Evolutionary conservation across 2,888 invertebrate species (phyloP), one percentile per base, ranked within the genome.

Genomic region (Cephus pulcher): DNA sequence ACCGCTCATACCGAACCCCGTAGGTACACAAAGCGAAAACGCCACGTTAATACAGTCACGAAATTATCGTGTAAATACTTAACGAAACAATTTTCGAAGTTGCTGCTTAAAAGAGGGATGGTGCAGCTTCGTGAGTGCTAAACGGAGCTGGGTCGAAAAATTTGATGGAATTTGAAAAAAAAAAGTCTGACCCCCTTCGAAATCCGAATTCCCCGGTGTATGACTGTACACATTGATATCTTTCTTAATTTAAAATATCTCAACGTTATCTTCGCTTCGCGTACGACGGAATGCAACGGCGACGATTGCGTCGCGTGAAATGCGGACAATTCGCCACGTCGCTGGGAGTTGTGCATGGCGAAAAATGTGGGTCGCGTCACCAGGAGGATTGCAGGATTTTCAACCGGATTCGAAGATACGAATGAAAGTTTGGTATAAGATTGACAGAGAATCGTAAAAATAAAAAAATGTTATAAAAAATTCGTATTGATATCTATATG

Each of bases 331-430:
- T 23, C 56, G 56, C 56, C 23, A 56, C 56, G 80, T 80, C 80
- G 74, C 35, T 75, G 82, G 79, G 84, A 85, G 82, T 56, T 76
- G 76, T 76, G 78, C 77, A 33, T 79, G 69, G 78, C 78, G 79
- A 84, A 82, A 84, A 84, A 84, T 82, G 83, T 82, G 80, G 75
- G 77, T 78, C 78, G 81, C 79, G 80, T 74, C 75, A 73, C 80
- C 73, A 70, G 68, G 69, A 69, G 73, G 76, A 77, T 71, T 32
- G n/a, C 37, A 68, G 68, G 69, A 37, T 56, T 56, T 56, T 56
- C 56, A 15, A 32, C 4, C 32, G 71, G 71, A 34, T 71, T 34
- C 71, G 32, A 11, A 71, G 71, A 71, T 71, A 12, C 71, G 71
- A 71, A 71, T 71, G 71, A 71, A 71, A n/a, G 11, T 71, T 15